Evolutionary conservation across 2,113 vertebrate genomes (phyloP).

Genomic region (Neomonachus schauinslandi): DNA sequence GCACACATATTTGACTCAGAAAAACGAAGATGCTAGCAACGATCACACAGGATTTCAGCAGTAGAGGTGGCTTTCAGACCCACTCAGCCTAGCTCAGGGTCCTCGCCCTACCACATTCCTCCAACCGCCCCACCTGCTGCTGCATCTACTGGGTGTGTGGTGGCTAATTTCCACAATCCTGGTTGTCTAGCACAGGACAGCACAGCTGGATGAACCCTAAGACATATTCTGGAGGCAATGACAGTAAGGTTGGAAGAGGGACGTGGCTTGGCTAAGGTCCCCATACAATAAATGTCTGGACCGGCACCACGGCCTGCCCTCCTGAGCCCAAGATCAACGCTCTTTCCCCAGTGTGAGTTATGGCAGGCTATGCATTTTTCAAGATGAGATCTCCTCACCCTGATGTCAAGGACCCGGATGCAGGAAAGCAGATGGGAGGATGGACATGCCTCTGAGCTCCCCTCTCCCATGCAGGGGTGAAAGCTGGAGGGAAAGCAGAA

Average conservation of each 20-base stretch:
- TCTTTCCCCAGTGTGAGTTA: neutral
- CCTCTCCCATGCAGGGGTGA: neutral
- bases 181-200: neutral
- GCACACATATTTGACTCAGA: neutral
- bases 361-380: neutral
- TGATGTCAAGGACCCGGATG: neutral
- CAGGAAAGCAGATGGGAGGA: neutral
- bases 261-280: neutral
- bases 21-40: neutral
- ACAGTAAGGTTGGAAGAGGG: neutral
- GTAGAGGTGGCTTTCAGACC: neutral
- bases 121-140: no score
- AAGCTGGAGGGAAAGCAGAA: neutral
- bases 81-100: neutral
- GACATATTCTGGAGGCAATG: neutral
- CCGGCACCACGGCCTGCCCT: neutral
- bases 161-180: neutral
- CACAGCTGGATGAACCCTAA: neutral
- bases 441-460: neutral
- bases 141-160: neutral
- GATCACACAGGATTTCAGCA: neutral
- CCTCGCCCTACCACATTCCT: neutral
- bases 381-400: neutral
- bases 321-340: neutral
- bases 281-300: neutral